Evolutionary conservation across 2,888 invertebrate genomes (phyloP), one percentile per base, ranked within the genome.

Genomic region (Nomada lathburiana): DNA sequence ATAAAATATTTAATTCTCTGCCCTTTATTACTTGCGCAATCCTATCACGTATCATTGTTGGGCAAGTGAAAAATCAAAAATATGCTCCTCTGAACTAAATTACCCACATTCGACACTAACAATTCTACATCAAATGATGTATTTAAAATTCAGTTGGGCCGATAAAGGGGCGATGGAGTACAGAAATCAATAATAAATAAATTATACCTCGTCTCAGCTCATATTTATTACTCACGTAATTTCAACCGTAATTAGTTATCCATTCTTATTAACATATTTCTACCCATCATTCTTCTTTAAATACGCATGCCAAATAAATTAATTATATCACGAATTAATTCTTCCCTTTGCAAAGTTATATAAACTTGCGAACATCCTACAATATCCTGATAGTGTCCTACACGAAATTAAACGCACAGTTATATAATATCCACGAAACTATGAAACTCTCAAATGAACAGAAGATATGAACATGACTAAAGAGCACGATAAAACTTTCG

Each of bases 401-500:
- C 16, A 20, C 16, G 16, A n/a, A 47, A 23, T 23, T 44, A 44
- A 47, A 47, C 16, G 16, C 11, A 23, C 36, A 23, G 20, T 55
- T 42, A 23, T 0, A 11, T 53, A 42, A 42, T 23, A 53, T 36
- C 10, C 20, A 20, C 13, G 9, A 9, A 52, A 60, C 0, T 69
- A 29, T 7, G n/a, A 50, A 50, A 10, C 18, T 42, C 16, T 13
- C n/a, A 67, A 60, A 5, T 42, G 60, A 65, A 72, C 18, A 20
- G 26, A 52, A 47, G 62, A 13, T 3, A 10, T 1, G 44, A 23
- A 72, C 10, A 36, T 7, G 3, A 10, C 26, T 5, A 13, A 13
- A 23, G 13, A 74, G 29, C 65, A 16, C 13, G 13, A 16, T 42
- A 68, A 74, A 74, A 57, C 78, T 68, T 74, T 78, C 67, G 68